Base-by-base conservation (phyloP, 1,140 invertebrate genomes). In the Brachionus rotundiformis region DNA sequence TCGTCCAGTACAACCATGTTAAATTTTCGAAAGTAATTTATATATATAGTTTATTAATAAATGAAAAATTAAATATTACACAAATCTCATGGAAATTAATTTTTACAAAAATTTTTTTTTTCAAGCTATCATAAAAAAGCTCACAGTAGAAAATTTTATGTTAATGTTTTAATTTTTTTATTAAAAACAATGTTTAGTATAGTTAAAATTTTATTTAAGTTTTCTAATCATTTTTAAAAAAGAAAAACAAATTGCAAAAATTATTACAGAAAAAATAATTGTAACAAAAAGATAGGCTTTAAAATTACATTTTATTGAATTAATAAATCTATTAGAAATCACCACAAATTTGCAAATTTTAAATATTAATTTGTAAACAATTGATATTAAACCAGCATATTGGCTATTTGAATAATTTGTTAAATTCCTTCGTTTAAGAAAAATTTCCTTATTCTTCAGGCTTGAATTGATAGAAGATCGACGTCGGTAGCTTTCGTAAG, bases 261-360 rank as follows among this genome's bases (percentile, higher is more conserved):
- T 39, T 23, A 71, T 71, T 13, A 71, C 13, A 39, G 29, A 31
- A 71, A 71, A 71, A 16, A 71, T 36, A 8, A 71, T 7, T 0
- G 13, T 13, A 0, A 71, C 33, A 8, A 71, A 23, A 39, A 71
- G 39, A 71, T 71, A 71, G 8, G 33, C 33, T 16, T 19, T 71
- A 13, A 71, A 71, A 71, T 71, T 65, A 65, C 31, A 23, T 65
- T 29, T 65, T n/a, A 65, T 71, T 19, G 65, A 36, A 36, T 36
- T 29, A 63, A 63, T n/a, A 13, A 4, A 29, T 63, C 29, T 63
- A 63, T 63, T 29, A 33, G 61, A 31, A n/a, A 63, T 13, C 16
- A 71, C 5, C 16, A 71, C n/a, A 16, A 71, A 71, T 10, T 71
- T 36, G 33, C 36, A 71, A 41, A 36, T 36, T 71, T 39, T 71